phyloP scores from a whole-genome alignment of 2,888 invertebrate genomes.

The Tetranychus truncatus region DNA sequence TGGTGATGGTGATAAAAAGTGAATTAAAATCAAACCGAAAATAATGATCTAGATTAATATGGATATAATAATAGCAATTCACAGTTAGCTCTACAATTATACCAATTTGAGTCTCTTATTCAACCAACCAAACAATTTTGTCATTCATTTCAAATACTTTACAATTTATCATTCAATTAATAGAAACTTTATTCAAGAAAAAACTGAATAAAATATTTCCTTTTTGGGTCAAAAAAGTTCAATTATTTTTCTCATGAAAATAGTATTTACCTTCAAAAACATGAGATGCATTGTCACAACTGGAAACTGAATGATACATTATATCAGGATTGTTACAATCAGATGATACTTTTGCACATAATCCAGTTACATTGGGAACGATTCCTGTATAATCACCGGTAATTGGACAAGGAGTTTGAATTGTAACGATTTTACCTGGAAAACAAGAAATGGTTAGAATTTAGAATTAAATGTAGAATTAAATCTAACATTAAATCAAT shows the following conservation, averaged over 20 bases:
- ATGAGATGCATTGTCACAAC: slow-evolving; percentile 41
- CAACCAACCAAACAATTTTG: no score
- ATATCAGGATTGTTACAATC: slow-evolving; percentile 46
- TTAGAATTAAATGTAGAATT: background rate
- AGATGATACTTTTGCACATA: slow-evolving; percentile 47
- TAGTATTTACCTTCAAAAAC: slow-evolving; percentile 41
- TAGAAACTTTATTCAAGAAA: no score
- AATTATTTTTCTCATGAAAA: background rate
- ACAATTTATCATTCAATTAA: no score
- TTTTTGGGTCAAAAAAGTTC: background rate
- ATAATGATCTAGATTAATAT: no score
- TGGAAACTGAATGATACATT: slow-evolving; percentile 47
- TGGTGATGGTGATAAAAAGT: no score
- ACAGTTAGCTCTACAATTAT: no score
- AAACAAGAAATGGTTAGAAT: background rate
- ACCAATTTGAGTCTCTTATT: no score
- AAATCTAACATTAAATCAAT: background rate
- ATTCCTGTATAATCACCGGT: slow-evolving; percentile 46
- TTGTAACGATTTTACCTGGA: slow-evolving; percentile 16
- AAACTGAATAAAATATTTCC: background rate
- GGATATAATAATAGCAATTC: no score
- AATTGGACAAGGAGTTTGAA: slow-evolving; percentile 44
- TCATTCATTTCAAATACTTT: no score
- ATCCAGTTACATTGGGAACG: slow-evolving; percentile 37
- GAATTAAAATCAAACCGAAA: no score